Evolutionary conservation across 2,888 invertebrate species (phyloP), one percentile per base, ranked within the genome.

Genomic region (Taenaris catops): DNA sequence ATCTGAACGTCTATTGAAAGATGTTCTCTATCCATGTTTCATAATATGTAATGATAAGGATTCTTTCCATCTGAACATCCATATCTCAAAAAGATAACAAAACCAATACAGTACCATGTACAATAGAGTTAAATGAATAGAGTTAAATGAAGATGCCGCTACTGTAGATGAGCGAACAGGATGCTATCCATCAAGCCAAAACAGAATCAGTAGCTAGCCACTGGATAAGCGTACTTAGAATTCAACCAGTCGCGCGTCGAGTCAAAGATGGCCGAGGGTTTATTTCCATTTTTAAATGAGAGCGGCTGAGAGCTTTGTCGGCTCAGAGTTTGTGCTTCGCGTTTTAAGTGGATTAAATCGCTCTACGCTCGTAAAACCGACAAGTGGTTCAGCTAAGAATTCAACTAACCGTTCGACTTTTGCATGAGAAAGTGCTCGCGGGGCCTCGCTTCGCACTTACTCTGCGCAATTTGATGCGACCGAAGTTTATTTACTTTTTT

Each of bases 281-380:
- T 86, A 86, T 84, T 86, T 86, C 84, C 84, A 86, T 86, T 86
- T 86, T 84, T 86, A 86, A 86, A 86, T 84, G 81, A 84, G 83
- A 79, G 74, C 81, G 81, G 73, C 81, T 79, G 79, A 84, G 84
- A 84, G 84, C 84, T 84, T 84, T 86, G 84, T 84, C 83, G 84
- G 84, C 75, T 71, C 58, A 51, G 76, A 83, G 84, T 75, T 78
- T 83, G 83, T 84, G 84, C 83, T 83, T 74, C 75, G 84, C 75
- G 84, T 87, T 87, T 86, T 87, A 87, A 87, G 87, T 87, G 87
- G 87, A 87, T 87, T 87, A 87, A 87, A 87, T 83, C 83, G 83
- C 83, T 81, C 76, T 62, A 76, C 76, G 83, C 81, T 84, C 83
- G 83, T 84, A 86, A 83, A 86, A 83, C 83, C 83, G 83, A 84